Evolutionary conservation across 2,888 invertebrate species (phyloP), one percentile per base, ranked within the genome.

Genomic region (Cenopis cana): DNA sequence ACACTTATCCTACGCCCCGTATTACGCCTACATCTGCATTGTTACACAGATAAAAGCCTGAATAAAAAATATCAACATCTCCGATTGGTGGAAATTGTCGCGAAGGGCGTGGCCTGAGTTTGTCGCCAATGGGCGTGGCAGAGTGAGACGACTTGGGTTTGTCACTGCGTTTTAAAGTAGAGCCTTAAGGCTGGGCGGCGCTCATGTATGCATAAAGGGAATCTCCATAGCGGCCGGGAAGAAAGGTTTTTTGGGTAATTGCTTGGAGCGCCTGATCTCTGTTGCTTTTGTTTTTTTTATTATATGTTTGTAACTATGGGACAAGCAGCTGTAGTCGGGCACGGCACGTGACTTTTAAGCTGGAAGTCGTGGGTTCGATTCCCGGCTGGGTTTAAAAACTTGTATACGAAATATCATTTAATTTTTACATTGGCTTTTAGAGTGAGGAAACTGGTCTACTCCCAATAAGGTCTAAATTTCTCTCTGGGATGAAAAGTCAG

Each of bases 61-160:
- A 76, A 76, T 77, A 89, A 90, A 86, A 90, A 88, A 85, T 81
- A 76, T 77, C 75, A 73, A 73, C 68, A 61, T 72, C 73, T 61
- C 64, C 66, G 41, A 90, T 92, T 93, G 91, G 93, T 87, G 85
- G 85, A 87, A 91, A 91, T 69, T 93, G 93, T 93, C 93, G 83
- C 91, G 73, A 68, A 82, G 82, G 93, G 93, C 92, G 93, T 92
- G 91, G 86, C 80, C 69, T 73, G 76, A 84, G 83, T 88, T 89
- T 93, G 92, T 93, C 93, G 90, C 92, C 89, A 88, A 89, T 82
- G 83, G 93, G 93, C 92, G 93, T 92, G 92, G 86, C 71, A 76
- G 83, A 86, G 78, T 74, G 87, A 83, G 87, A 87, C 85, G 79
- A 77, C 81, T 79, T 75, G 75, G 81, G 80, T 83, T 84, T 91